Percentiles rank a stretch among this genome's conserved stretches.
phyloP scores from a whole-genome alignment of 2,888 invertebrate genomes.

The Cartodere bifasciata region DNA sequence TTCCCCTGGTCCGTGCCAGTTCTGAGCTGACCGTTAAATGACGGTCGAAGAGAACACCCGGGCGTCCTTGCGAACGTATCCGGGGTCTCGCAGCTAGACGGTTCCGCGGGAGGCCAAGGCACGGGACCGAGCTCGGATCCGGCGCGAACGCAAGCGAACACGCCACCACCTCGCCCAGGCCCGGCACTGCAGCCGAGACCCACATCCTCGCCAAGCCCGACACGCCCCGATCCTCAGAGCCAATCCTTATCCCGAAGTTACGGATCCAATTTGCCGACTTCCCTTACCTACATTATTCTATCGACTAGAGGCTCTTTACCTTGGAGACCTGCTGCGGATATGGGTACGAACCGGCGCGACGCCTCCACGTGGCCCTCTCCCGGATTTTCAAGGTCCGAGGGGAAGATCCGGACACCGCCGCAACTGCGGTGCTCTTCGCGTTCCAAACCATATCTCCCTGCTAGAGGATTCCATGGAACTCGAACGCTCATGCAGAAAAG shows the following conservation, averaged over 20 bases:
- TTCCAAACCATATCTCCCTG: conserved; percentile 34
- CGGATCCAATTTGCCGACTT: conserved; percentile 55
- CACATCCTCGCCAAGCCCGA: conserved; percentile 42
- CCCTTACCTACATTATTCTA: conserved; percentile 35
- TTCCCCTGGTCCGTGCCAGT: conserved; percentile 20
- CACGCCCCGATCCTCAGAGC: conserved; percentile 50
- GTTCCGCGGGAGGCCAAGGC: conserved; percentile 29
- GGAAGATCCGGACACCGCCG: conserved; percentile 36
- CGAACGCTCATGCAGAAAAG: conserved; percentile 41
- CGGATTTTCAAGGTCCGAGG: conserved; percentile 34
- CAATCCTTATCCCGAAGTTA: conserved; percentile 55
- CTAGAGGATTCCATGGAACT: conserved; percentile 40
- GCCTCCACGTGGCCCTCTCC: conserved; percentile 25
- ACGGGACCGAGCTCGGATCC: conserved; percentile 33
- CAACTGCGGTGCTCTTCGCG: conserved; percentile 37
- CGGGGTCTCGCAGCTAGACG: conserved; percentile 24
- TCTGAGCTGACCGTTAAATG: conserved; percentile 20
- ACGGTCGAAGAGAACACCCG: conserved; percentile 8
- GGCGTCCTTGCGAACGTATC: conserved; percentile 6
- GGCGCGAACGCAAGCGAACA: conserved; percentile 13
- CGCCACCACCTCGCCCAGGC: conserved; percentile 17
- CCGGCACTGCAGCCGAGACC: conserved; percentile 22
- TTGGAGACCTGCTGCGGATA: conserved; percentile 64
- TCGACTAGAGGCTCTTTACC: conserved; percentile 33
- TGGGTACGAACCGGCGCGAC: conserved; percentile 38